Conservation (phyloP, 2,888 invertebrate species). For the Vandiemenella viatica region DNA sequence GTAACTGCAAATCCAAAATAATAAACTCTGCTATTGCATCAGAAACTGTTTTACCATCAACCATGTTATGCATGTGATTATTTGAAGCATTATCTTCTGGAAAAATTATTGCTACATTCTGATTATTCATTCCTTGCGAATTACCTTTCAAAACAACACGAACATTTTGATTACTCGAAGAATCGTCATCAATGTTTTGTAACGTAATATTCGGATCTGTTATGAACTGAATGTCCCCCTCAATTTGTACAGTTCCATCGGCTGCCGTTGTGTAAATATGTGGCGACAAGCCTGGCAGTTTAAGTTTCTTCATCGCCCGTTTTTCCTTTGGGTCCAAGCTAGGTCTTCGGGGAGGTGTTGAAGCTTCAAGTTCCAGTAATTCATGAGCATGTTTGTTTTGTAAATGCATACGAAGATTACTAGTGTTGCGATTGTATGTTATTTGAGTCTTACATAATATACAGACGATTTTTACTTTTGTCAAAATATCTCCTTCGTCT, state of each 20-base stretch:
- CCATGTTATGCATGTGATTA: constrained; percentile 4
- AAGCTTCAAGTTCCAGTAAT: constrained; percentile 26
- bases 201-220: constrained; percentile 27
- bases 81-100: constrained; percentile 24
- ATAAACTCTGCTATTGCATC: constrained; percentile 33
- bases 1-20: constrained; percentile 31
- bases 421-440: constrained; percentile 35
- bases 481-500: constrained; percentile 29
- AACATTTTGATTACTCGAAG: constrained; percentile 10
- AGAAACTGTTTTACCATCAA: constrained; percentile 28
- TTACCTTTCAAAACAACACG: constrained; percentile 13
- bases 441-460: constrained; percentile 34
- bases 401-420: constrained; percentile 34
- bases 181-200: constrained; percentile 26
- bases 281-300: constrained; percentile 8
- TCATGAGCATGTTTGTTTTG: constrained; percentile 32
- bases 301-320: constrained; percentile 21
- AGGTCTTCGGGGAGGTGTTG: constrained; percentile 22
- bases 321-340: constrained; percentile 21
- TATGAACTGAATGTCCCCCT: constrained; percentile 29
- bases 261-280: constrained; percentile 29
- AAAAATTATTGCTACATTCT: constrained; percentile 26
- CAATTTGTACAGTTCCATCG: constrained; percentile 30
- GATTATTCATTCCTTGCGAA: constrained; percentile 16
- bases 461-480: constrained; percentile 32